Conservation (phyloP, 2,888 invertebrate genomes). For the Pelosia muscerda region DNA sequence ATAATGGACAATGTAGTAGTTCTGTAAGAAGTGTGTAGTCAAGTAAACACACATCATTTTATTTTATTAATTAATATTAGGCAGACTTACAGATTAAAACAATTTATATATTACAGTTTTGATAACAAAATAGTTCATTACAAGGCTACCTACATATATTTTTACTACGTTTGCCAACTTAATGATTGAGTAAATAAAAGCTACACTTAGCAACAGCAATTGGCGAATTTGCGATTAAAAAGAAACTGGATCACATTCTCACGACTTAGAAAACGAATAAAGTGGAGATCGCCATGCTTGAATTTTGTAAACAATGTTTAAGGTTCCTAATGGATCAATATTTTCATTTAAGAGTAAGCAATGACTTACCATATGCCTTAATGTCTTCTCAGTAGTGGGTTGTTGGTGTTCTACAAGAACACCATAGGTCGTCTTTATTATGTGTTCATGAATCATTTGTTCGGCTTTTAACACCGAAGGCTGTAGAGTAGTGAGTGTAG, state of each 20-base stretch:
- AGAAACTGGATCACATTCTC: background rate
- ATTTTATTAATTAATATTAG: too few species aligned
- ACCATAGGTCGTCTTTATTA: conserved; percentile 76
- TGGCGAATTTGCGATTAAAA: background rate
- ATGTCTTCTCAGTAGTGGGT: conserved; percentile 79
- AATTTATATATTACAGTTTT: too few species aligned
- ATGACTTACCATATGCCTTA: conserved; percentile 74
- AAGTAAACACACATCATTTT: background rate
- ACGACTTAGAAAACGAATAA: too few species aligned
- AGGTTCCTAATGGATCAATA: background rate
- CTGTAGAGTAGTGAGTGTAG: conserved; percentile 73
- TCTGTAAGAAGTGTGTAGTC: background rate
- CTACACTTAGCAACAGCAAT: too few species aligned
- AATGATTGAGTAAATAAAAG: too few species aligned
- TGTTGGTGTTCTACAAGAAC: conserved; percentile 78
- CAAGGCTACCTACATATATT: too few species aligned
- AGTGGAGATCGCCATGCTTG: too few species aligned
- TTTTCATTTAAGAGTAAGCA: background rate
- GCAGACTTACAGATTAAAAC: too few species aligned
- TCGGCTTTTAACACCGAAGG: conserved; percentile 74
- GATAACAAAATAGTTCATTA: too few species aligned
- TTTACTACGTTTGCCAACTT: too few species aligned
- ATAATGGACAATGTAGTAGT: background rate
- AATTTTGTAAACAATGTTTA: background rate
- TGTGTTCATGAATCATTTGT: conserved; percentile 80